These are phyloP conservation scores for cat (Felis catus) DNA, from an alignment of 2,113 vertebrate species.

Conservation along the genomic window DNA sequence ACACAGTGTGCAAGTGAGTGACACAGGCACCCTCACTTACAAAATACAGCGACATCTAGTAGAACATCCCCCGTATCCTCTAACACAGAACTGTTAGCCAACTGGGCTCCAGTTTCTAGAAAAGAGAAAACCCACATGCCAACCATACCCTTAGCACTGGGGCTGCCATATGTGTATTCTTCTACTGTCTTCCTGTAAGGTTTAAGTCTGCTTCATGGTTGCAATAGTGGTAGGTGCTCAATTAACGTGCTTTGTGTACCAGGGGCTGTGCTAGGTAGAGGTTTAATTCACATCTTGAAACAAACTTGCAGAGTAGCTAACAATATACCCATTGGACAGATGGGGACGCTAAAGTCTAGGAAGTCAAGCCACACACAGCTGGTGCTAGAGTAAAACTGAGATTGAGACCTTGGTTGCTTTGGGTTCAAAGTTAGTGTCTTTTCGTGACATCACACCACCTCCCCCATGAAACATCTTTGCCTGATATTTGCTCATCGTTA, in stretches of 20 bases:
- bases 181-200: neutral
- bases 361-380: neutral
- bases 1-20: neutral
- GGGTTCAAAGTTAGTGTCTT: neutral
- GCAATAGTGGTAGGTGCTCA: neutral
- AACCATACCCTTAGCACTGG: neutral
- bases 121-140: neutral
- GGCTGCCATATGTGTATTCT: neutral
- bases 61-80: neutral
- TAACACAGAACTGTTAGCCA: neutral
- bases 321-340: neutral
- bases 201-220: neutral
- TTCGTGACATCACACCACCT: neutral
- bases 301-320: neutral
- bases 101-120: neutral
- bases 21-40: neutral
- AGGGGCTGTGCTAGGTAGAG: neutral
- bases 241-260: neutral
- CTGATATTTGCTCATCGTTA: neutral
- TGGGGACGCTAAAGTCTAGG: neutral
- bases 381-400: neutral
- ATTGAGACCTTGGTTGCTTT: neutral
- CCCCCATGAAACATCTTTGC: neutral
- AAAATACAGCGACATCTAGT: neutral
- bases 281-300: neutral